These are phyloP conservation scores for Drosophila anomelani DNA, from an alignment of 2,888 invertebrate genomes.

Conservation along the genomic window DNA sequence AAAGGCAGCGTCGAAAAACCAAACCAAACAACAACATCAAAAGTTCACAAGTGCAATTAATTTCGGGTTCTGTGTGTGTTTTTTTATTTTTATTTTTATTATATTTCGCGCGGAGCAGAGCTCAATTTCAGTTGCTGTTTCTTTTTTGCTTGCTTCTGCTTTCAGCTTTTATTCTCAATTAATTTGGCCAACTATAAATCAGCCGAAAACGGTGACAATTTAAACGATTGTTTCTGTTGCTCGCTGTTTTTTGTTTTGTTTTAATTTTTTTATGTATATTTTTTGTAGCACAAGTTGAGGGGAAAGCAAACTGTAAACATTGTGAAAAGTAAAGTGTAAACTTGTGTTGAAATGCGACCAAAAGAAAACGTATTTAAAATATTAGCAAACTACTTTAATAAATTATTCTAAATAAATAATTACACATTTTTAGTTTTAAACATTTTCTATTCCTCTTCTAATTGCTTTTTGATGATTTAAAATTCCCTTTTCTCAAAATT, in stretches of 20 bases:
- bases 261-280: background rate
- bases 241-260: background rate
- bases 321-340: conserved; percentile 5
- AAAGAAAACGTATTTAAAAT: background rate
- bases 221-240: conserved; percentile 12
- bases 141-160: conserved; percentile 13
- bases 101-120: conserved; percentile 11
- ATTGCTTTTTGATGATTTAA: background rate
- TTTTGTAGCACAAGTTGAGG: background rate
- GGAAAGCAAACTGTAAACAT: conserved; percentile 11
- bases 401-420: background rate
- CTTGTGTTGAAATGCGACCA: background rate
- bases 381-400: background rate
- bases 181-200: conserved; percentile 40
- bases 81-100: conserved; percentile 14
- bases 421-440: too few relatives aligned
- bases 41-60: conserved; percentile 69
- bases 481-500: background rate
- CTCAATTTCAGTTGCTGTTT: conserved; percentile 24
- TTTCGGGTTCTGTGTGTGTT: conserved; percentile 43
- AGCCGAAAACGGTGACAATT: conserved; percentile 35
- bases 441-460: background rate
- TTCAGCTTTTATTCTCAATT: conserved; percentile 34
- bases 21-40: conserved; percentile 31
- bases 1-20: conserved; percentile 32